These are phyloP conservation scores for Drosophila bunnanda DNA, from an alignment of 2,888 invertebrate species.

Conservation along the genomic window DNA sequence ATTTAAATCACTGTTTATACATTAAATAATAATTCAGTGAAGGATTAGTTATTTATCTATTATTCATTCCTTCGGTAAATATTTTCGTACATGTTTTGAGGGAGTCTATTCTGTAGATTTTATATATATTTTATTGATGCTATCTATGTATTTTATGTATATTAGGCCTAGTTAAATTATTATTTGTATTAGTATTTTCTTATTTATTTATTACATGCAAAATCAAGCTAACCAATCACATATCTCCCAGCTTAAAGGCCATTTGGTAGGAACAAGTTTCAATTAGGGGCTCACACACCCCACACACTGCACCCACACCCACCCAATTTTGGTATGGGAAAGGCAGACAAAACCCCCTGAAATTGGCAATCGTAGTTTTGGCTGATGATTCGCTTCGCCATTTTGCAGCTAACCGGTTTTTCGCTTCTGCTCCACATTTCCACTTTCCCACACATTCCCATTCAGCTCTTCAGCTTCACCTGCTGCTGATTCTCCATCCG, in stretches of 20 bases:
- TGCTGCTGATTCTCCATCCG: constrained; percentile 24
- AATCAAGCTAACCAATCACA: neutral
- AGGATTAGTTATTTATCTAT: too few species aligned
- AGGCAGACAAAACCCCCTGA: neutral
- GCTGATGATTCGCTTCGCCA: constrained; percentile 29
- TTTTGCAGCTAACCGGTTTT: constrained; percentile 10
- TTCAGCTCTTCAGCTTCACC: constrained; percentile 6
- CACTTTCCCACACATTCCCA: neutral
- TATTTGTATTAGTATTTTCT: neutral
- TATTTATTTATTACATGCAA: neutral
- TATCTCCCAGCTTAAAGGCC: constrained; percentile 10
- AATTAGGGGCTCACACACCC: constrained; percentile 18
- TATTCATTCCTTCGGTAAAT: neutral
- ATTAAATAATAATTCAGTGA: neutral
- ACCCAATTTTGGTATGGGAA: neutral
- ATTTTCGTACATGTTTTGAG: neutral
- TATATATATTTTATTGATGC: neutral
- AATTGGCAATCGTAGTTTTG: constrained; percentile 33
- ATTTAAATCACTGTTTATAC: too few species aligned
- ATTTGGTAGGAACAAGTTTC: constrained; percentile 28
- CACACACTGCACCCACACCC: neutral
- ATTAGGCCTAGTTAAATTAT: too few species aligned
- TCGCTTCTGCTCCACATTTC: constrained; percentile 9
- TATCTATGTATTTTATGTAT: neutral
- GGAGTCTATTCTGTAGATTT: neutral